Base-by-base conservation (phyloP, 2,797 vertebrate species). In the Myotis myotis region DNA sequence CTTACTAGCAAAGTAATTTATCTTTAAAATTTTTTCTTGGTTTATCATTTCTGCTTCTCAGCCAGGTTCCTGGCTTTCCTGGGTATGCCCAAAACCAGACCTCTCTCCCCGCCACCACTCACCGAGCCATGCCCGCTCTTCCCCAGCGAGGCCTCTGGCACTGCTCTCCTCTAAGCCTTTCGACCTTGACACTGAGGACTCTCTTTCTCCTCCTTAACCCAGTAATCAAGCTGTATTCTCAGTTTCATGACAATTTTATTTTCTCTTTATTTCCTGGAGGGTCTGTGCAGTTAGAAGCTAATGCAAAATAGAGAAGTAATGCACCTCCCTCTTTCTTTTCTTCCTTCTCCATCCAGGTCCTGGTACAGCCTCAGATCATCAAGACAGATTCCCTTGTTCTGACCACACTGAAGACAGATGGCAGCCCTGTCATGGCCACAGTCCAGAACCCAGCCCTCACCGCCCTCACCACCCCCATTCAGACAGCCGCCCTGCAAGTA, bases 361-460 rank as follows among this genome's bases (percentile, higher is more conserved):
- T 99, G 89, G 99, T 99, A 90, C 99, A 99, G 87, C 99, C 99
- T 90, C 99, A 99, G 98, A 99, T 99, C 96, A 98, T 99, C 96
- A 99, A 99, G 98, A 99, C 99, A 0, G 99, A 99, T 95, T 99
- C 99, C 2, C 98, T 99, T 94, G 99, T 99, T 96, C 97, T 99
- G 97, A 99, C 99, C 0, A 99, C 99, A 0, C 97, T 99, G 96
- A 99, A 99, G 95, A 97, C 99, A 1, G 99, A 99, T 1, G 99
- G 99, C 71, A 99, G 98, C 36, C 99, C 99, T 17, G 99, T 99
- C 70, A 98, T 99, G 97, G 99, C 99, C 0, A 98, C 99, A 0
- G 99, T 99, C 97, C 99, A 99, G 98, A 99, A 99, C 98, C 99
- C 99, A 0, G 97, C 98, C 0, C 99, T 99, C 98, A 99, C 99